Evolutionary conservation across 2,113 vertebrate genomes (phyloP).

Genomic region (Bombycilla garrulus): DNA sequence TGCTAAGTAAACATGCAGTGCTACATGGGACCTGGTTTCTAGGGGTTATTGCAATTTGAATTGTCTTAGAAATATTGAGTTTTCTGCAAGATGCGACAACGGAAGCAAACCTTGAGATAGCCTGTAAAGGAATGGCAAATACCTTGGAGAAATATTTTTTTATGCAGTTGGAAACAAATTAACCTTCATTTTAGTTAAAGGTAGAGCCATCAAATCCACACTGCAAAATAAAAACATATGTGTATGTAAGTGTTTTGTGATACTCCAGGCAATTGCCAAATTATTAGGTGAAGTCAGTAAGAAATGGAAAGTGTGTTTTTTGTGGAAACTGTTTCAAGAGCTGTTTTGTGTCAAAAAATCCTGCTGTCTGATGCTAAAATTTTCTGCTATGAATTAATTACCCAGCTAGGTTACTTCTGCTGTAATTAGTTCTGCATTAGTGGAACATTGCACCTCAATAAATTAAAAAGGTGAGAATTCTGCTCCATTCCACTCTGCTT

Average conservation of each 20-base stretch:
- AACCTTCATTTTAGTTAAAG: background rate
- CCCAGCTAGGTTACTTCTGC: background rate
- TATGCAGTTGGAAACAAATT: background rate
- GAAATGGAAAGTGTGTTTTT: background rate
- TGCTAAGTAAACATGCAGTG: background rate
- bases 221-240: background rate
- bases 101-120: background rate
- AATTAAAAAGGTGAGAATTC: slow-evolving; percentile 12
- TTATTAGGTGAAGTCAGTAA: background rate
- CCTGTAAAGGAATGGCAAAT: background rate
- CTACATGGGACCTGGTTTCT: background rate
- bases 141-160: background rate
- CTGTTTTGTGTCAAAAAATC: background rate
- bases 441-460: background rate
- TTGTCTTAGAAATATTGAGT: background rate
- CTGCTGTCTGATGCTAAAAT: background rate
- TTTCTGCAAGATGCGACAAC: background rate
- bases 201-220: background rate
- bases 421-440: slow-evolving; percentile 25
- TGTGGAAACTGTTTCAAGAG: background rate
- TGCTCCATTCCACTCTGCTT: background rate
- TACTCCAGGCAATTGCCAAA: background rate
- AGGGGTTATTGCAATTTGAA: background rate
- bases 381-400: background rate
- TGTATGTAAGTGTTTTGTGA: background rate